Evolutionary conservation across 2,888 invertebrate genomes (phyloP).

Genomic region (Melolontha melolontha): DNA sequence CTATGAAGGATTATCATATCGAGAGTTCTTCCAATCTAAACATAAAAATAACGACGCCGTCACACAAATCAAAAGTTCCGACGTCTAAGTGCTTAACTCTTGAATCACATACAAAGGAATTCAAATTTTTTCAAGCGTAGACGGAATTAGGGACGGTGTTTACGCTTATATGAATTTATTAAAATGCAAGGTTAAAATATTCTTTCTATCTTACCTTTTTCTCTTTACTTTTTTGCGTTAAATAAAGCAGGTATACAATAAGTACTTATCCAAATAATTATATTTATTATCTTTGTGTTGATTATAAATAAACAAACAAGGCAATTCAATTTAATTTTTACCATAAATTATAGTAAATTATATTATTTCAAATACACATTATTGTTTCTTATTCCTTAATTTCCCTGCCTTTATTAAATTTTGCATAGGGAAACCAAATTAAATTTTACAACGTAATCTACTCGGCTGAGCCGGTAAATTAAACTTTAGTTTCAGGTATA

Average conservation of each 20-base stretch:
- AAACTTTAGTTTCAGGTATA: conserved; percentile 1
- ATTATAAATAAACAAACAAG: no score
- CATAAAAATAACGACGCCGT: conserved; percentile 54
- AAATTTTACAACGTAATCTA: background rate
- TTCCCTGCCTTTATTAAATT: background rate
- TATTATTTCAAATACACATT: no score
- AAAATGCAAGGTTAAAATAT: conserved; percentile 35
- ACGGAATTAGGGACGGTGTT: conserved; percentile 49
- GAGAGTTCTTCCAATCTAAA: conserved; percentile 51
- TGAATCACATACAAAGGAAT: conserved; percentile 51
- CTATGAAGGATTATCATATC: conserved; percentile 50
- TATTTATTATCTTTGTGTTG: no score
- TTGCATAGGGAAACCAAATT: background rate
- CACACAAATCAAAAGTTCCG: conserved; percentile 52
- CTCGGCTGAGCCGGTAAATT: conserved; percentile 5
- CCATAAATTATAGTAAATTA: no score
- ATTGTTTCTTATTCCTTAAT: no score
- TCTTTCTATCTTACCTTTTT: conserved; percentile 12
- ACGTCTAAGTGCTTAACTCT: conserved; percentile 52
- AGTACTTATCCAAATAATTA: no score
- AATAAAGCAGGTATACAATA: no score
- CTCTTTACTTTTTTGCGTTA: background rate
- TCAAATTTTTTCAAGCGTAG: conserved; percentile 52
- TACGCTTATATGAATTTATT: conserved; percentile 48
- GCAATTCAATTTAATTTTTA: no score